Percentiles rank a stretch among this genome's conserved stretches.
Evolutionary conservation across 2,797 vertebrate species (phyloP).

Genomic region (Pangasius macronema): DNA sequence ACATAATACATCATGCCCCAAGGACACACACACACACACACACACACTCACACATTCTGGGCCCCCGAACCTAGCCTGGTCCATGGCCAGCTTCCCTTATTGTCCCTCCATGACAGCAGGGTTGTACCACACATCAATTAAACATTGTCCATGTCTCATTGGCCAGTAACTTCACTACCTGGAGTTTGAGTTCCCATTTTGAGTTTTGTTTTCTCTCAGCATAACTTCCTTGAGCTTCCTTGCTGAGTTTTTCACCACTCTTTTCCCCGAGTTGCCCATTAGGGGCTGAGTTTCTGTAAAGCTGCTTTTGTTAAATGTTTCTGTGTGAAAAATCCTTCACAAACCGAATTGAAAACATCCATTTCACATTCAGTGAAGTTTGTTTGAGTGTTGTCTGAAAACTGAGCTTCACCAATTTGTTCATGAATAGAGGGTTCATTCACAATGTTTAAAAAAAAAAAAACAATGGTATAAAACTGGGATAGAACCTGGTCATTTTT

Average conservation of each 20-base stretch:
- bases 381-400: background rate
- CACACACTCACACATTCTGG: background rate
- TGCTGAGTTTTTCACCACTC: background rate
- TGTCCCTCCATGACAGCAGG: background rate
- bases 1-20: background rate
- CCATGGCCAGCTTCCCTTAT: background rate
- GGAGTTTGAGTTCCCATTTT: background rate
- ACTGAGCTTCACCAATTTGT: constrained; percentile 5
- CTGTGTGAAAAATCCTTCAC: background rate
- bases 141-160: background rate
- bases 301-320: background rate
- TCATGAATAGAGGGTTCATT: constrained; percentile 9
- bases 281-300: background rate
- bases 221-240: background rate
- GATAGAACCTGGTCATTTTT: background rate
- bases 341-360: background rate
- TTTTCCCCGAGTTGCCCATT: background rate
- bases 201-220: background rate
- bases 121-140: background rate
- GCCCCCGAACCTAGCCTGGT: background rate
- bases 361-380: background rate
- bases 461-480: background rate
- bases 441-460: background rate
- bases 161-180: background rate
- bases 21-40: background rate